Base-by-base conservation (phyloP, 1,140 invertebrate species). In the Mercenaria mercenaria region DNA sequence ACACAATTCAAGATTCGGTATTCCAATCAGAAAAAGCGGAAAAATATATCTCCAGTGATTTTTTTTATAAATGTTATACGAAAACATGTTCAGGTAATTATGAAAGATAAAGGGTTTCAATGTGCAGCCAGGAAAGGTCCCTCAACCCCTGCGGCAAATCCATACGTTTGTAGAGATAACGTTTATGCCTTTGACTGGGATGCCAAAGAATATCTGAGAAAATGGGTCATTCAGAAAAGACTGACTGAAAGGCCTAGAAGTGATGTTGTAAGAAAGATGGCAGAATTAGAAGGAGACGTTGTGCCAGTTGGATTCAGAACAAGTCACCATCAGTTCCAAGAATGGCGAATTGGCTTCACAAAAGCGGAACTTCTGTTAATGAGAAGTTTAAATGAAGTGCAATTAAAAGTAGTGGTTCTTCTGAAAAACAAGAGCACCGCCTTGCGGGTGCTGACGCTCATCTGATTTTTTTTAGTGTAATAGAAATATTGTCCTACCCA, bases 341-440 rank as follows among this genome's bases (percentile, higher is more conserved):
- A 69, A 69, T n/a, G 64, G 64, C 64, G 64, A 29, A 43, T 74
- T 23, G 18, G 69, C 37, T 74, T 74, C 69, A 41, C 29, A 23
- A 13, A 20, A 0, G 69, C 69, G 23, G 69, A 74, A 74, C n/a
- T 74, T 15, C 29, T 41, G 18, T 37, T 74, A 13, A 37, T 74
- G 34, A 13, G 41, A 37, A 26, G 23, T 11, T 74, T 74, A 34
- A 74, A 74, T n/a, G 34, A 37, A 74, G 13, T 18, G 13, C 69
- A 74, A n/a, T 23, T 74, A 37, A 37, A 74, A 43, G 20, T 43
- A 23, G 8, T 20, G 8, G n/a, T 74, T 13, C 23, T 74, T 41
- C 29, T 37, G 0, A 74, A 74, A n/a, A 74, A 74, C n/a, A n/a
- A n/a, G n/a, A n/a, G n/a, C n/a, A n/a, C n/a, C n/a, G n/a, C n/a